Conservation (phyloP, 2,113 vertebrate species). For the Eolophus roseicapilla region DNA sequence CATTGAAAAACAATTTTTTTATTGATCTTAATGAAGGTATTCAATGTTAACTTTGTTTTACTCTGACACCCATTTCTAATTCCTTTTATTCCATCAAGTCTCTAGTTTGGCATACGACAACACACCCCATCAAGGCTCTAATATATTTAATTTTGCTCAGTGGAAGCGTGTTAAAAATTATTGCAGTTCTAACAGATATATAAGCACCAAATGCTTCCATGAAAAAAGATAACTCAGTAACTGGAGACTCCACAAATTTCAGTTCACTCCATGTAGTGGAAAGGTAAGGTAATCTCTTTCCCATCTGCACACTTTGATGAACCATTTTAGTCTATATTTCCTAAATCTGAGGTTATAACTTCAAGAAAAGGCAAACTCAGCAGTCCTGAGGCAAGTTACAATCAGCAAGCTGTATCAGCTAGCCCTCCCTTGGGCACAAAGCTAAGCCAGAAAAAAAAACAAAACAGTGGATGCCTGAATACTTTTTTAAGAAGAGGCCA, state of each 20-base stretch:
- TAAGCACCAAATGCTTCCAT: conserved; percentile 32
- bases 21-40: conserved; percentile 24
- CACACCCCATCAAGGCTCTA: not conserved
- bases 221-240: not conserved
- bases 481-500: not conserved
- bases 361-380: not conserved
- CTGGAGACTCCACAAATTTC: not conserved
- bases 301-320: conserved; percentile 22
- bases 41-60: not conserved
- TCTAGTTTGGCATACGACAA: not conserved
- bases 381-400: not conserved
- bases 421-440: not conserved
- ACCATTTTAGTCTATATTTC: not conserved
- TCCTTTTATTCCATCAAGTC: conserved; percentile 6
- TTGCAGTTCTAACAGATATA: not conserved
- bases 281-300: not conserved
- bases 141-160: conserved; percentile 37
- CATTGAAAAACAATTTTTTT: not conserved
- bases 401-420: not conserved
- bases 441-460: not conserved
- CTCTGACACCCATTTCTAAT: conserved; percentile 13
- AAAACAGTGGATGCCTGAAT: not conserved
- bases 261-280: not conserved
- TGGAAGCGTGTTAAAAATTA: conserved; percentile 39
- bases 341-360: not conserved